phyloP scores from a whole-genome alignment of 2,888 invertebrate genomes.

The Tanaodytes sp. region DNA sequence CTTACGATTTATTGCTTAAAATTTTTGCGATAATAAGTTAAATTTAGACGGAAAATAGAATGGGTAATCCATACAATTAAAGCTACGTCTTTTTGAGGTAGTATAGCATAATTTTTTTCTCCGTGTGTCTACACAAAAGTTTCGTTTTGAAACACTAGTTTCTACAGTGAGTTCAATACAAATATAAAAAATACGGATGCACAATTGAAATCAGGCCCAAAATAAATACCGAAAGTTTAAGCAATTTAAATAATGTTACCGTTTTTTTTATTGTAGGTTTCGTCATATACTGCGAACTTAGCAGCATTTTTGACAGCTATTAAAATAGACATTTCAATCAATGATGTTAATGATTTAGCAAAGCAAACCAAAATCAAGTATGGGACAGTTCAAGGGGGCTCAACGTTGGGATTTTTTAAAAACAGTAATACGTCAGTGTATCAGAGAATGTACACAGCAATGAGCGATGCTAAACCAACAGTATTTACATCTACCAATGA shows the following conservation, averaged over 20 bases:
- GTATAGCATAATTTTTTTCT: too few species aligned
- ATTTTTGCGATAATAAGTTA: too few species aligned
- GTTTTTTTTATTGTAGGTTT: constrained; percentile 75
- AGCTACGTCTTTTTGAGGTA: too few species aligned
- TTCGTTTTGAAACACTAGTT: too few species aligned
- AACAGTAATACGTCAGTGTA: constrained; percentile 95
- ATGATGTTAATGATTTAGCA: constrained; percentile 95
- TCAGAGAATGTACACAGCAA: constrained; percentile 96
- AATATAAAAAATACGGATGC: too few species aligned
- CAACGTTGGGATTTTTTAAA: constrained; percentile 95
- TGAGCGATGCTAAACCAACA: constrained; percentile 89
- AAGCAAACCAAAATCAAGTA: constrained; percentile 98
- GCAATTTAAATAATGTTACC: background rate
- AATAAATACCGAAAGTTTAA: too few species aligned
- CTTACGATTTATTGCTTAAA: too few species aligned
- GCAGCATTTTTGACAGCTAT: constrained; percentile 95
- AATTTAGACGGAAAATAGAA: too few species aligned
- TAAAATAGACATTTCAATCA: constrained; percentile 94
- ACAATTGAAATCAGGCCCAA: too few species aligned
- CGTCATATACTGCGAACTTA: constrained; percentile 95
- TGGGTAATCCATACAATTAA: too few species aligned
- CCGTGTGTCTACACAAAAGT: too few species aligned
- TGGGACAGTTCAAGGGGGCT: constrained; percentile 93
- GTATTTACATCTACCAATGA: constrained; percentile 90
- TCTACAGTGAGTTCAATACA: too few species aligned